Conservation (phyloP, 2,113 vertebrate genomes). For the Aptenodytes forsteri region DNA sequence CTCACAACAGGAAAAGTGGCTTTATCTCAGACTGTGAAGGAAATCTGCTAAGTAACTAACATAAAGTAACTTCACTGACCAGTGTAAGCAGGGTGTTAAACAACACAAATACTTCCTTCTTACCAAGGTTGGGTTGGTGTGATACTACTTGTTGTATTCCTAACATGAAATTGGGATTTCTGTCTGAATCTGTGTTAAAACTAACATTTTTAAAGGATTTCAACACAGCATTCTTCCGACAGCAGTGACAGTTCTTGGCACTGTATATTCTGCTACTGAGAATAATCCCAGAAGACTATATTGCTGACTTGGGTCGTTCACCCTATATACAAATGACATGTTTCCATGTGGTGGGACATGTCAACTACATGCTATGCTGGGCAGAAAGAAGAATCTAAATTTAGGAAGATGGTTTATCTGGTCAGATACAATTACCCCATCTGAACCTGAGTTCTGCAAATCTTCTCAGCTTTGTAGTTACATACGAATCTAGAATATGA, state of each 20-base stretch:
- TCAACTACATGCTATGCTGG: neutral
- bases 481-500: neutral
- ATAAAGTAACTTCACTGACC: neutral
- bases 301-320: neutral
- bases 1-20: neutral
- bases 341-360: neutral
- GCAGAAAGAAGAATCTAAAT: neutral
- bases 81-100: neutral
- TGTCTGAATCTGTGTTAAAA: neutral
- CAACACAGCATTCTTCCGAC: neutral
- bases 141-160: neutral
- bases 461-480: neutral
- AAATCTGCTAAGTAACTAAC: neutral
- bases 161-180: accelerated
- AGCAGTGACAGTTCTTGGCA: neutral
- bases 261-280: neutral
- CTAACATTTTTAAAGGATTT: neutral
- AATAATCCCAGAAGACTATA: neutral
- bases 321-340: accelerated
- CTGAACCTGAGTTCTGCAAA: neutral
- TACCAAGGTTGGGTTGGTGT: neutral
- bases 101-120: neutral
- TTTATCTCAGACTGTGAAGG: neutral
- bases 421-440: neutral
- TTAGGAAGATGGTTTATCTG: neutral